phyloP scores from a whole-genome alignment of 2,113 vertebrate genomes.

The Dolichotis patagonum region DNA sequence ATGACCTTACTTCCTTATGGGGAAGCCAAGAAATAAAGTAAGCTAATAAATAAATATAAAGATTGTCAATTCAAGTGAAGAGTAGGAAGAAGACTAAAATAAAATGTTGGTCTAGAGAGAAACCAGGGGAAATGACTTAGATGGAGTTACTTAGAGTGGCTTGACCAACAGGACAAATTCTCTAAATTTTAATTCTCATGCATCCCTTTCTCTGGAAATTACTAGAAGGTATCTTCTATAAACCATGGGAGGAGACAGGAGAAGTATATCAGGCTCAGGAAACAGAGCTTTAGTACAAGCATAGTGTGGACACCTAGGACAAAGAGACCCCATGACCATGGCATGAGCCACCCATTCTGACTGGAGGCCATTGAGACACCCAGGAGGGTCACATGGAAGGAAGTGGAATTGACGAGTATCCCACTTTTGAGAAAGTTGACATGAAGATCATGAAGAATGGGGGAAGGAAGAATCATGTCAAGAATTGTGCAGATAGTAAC shows the following conservation, averaged over 20 bases:
- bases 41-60: neutral
- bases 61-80: neutral
- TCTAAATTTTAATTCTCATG: neutral
- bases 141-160: neutral
- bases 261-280: neutral
- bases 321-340: too few species aligned
- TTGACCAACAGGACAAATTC: neutral
- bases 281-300: neutral
- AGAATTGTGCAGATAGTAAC: neutral
- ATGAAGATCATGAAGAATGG: neutral
- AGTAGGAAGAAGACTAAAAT: neutral
- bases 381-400: neutral
- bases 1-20: neutral
- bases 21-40: neutral
- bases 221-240: neutral
- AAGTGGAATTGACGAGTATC: neutral
- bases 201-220: neutral
- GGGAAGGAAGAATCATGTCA: neutral
- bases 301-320: accelerated
- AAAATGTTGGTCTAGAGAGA: neutral
- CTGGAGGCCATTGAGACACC: neutral
- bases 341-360: neutral
- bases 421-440: neutral
- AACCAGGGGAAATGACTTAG: neutral
- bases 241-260: neutral